Evolutionary conservation across 2,113 vertebrate genomes (phyloP).

Genomic region (Tyrannus savana): DNA sequence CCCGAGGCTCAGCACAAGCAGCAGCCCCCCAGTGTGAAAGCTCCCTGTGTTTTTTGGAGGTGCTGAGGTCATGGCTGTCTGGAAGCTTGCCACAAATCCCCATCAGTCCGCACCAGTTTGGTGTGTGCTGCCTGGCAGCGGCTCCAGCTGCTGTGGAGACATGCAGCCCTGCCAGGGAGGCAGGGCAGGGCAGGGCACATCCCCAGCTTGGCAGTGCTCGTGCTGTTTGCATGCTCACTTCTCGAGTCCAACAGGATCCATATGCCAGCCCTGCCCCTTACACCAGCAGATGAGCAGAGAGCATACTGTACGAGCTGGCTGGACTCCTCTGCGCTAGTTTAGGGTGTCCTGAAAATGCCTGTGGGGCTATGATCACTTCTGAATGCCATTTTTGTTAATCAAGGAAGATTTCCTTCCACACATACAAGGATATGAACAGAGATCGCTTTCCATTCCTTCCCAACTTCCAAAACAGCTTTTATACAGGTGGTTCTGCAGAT

Average conservation of each 20-base stretch:
- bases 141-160: constrained; percentile 14
- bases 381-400: neutral
- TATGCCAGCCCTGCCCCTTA: neutral
- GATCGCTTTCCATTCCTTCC: constrained; percentile 26
- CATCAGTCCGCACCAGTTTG: neutral
- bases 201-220: neutral
- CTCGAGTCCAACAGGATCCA: neutral
- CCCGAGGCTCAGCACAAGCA: neutral
- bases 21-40: neutral
- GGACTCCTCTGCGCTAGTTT: neutral
- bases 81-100: neutral
- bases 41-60: neutral
- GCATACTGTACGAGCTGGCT: neutral
- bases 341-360: neutral
- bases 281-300: neutral
- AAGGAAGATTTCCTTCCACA: neutral
- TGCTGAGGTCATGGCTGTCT: neutral
- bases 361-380: neutral
- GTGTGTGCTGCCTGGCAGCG: neutral
- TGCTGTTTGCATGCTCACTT: constrained; percentile 11
- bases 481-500: neutral
- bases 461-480: constrained; percentile 44
- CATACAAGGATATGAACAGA: neutral
- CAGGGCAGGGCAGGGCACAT: neutral
- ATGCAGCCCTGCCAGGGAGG: constrained; percentile 9